Base-by-base conservation (phyloP, 2,113 vertebrate genomes). In the Lanius ludovicianus region DNA sequence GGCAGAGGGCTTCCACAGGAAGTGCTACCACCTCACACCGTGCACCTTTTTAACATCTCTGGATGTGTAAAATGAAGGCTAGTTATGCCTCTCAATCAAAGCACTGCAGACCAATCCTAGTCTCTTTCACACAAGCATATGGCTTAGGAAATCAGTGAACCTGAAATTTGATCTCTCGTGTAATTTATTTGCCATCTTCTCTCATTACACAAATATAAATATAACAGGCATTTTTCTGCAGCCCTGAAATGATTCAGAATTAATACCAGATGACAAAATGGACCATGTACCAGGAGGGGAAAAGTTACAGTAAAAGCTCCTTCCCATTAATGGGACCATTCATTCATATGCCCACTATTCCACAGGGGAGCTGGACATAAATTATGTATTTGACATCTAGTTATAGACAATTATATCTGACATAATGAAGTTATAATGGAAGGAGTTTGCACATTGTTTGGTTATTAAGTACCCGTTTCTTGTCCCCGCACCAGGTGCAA, bases 361-460 rank as follows among this genome's bases (percentile, higher is more conserved):
- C 97, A 97, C 96, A 97, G 94, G 96, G 95, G 84, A 97, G 87
- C 81, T 86, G 89, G 95, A 90, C 95, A 98, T 99, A 98, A 99
- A 98, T 98, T 98, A 98, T 98, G 97, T 94, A 96, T 97, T 96
- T 98, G 98, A 98, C 98, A 98, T 98, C 97, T 95, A 96, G 97
- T 98, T 98, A 98, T 97, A 98, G 98, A 97, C 60, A 97, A 98
- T 99, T 98, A 98, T 97, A 98, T 99, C 98, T 98, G 98, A 98
- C 98, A 98, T 98, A 98, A 99, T 98, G 98, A 98, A 98, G 97
- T 97, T 97, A 96, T 98, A 98, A 99, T 99, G 98, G 98, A 99
- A 98, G 98, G 98, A 98, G 97, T 97, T 98, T 97, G 84, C 97
- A 98, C 98, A 98, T 98, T 98, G 98, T 98, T 98, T 98, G 98